Evolutionary conservation across 2,113 vertebrate species (phyloP), one percentile per base, ranked within the genome.

Genomic region (Solea senegalensis): DNA sequence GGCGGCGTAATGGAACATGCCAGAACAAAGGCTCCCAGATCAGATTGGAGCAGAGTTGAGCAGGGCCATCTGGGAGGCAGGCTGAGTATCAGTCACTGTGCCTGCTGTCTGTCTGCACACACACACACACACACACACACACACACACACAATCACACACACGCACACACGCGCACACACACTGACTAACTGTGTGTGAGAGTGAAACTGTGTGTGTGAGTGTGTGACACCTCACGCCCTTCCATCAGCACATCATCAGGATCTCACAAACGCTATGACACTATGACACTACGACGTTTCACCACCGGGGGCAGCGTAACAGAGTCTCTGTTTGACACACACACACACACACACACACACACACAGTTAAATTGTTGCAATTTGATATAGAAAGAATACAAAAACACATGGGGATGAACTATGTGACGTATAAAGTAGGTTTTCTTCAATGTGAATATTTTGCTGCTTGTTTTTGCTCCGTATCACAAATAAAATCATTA

Each of bases 41-140:
- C 87, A 92, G 92, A 92, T 57, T 90, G 89, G 84, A 91, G 87
- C 88, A 91, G 86, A 94, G 93, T 95, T 94, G 94, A 80, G 89
- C 81, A 85, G 90, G 92, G 92, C 94, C 92, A 92, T 85, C 86
- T 91, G 89, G 91, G 90, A 90, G 78, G 82, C 87, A 93, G 88
- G 80, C 90, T 76, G 91, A 92, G 90, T 88, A 90, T 80, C 80
- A 91, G 85, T 94, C 93, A 83, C 87, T 92, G 81, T 91, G 89
- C 91, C 88, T 84, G 91, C 88, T 89, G 88, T 88, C 92, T 91
- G 4, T 9, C 13, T 40, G 16, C 41, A 59, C 39, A 59, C 40
- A 59, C 92, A 89, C 88, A 48, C 45, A 48, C 16, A 39, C 78
- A 90, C 76, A 84, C 92, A 88, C 91, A 85, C 85, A 73, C 2